Evolutionary conservation across 2,888 invertebrate species (phyloP).

Genomic region (Platycnemis pennipes): DNA sequence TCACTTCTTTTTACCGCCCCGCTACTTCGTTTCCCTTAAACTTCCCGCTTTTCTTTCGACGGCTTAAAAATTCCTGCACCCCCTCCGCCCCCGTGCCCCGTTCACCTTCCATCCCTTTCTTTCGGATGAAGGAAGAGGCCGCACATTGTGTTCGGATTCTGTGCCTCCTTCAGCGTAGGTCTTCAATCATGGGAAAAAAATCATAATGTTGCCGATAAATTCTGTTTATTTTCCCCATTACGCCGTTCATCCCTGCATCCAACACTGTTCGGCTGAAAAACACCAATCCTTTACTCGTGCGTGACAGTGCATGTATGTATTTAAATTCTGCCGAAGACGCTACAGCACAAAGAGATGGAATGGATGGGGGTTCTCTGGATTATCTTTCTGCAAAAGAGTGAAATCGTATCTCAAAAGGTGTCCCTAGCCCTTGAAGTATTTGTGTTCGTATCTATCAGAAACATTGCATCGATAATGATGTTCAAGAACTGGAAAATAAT

Average conservation of each 20-base stretch:
- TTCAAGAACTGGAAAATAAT: no score
- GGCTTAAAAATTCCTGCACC: not conserved
- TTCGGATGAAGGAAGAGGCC: not conserved
- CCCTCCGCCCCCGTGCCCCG: not conserved
- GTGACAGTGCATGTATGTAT: not conserved
- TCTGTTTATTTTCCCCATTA: not conserved
- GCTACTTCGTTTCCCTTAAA: not conserved
- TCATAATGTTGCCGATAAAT: not conserved
- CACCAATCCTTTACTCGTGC: not conserved
- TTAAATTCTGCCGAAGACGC: not conserved
- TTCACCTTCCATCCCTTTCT: not conserved
- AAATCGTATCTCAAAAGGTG: not conserved
- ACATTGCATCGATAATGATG: no score
- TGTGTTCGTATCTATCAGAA: no score
- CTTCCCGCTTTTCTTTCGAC: constrained; percentile 37
- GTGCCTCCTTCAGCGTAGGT: not conserved
- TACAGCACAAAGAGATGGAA: not conserved
- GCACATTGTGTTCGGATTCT: not conserved
- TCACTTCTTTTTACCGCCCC: constrained; percentile 41
- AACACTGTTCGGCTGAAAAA: not conserved
- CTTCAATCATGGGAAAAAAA: not conserved
- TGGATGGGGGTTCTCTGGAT: not conserved
- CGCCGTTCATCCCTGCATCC: not conserved
- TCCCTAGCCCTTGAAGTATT: not conserved
- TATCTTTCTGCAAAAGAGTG: no score